A percentile compares a stretch with the other conserved stretches of the same genome.
phyloP scores from a whole-genome alignment of 1,140 invertebrate species.

The Rhopalosiphum maidis region DNA sequence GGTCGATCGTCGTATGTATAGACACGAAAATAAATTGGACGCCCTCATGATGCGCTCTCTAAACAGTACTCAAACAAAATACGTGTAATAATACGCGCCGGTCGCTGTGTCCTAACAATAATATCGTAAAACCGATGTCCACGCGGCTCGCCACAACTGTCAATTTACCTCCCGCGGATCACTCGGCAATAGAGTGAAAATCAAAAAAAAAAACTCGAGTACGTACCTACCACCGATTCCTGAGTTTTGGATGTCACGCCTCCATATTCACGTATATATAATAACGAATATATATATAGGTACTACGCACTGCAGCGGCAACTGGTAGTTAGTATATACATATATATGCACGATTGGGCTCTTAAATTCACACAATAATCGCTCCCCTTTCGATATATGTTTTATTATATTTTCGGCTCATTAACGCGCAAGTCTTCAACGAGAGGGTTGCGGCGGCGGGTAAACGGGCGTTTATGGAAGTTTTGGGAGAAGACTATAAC shows the following conservation, averaged over 20 bases:
- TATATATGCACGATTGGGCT: neutral
- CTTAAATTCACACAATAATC: slow-evolving; percentile 37
- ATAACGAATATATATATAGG: neutral
- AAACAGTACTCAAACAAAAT: neutral
- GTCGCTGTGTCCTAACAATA: neutral
- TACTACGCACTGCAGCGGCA: neutral
- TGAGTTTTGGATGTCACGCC: slow-evolving; percentile 20
- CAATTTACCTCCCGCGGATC: slow-evolving; percentile 42
- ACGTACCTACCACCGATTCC: neutral
- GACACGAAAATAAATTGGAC: neutral
- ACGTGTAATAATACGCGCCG: neutral
- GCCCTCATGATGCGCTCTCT: slow-evolving; percentile 17
- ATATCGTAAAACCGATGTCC: neutral
- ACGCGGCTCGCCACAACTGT: neutral
- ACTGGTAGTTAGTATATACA: neutral
- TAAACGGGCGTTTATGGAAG: slow-evolving; percentile 6
- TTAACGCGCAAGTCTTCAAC: neutral
- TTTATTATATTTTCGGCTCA: slow-evolving; percentile 41
- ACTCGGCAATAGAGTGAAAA: neutral
- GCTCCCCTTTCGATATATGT: neutral
- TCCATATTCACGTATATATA: neutral
- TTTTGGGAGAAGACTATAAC: neutral
- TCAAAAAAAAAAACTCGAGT: slow-evolving; percentile 19
- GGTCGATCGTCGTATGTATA: neutral
- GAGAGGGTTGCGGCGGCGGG: too few species aligned